Conservation (phyloP, 2,113 vertebrate species). For the Brachionichthys hirsutus region DNA sequence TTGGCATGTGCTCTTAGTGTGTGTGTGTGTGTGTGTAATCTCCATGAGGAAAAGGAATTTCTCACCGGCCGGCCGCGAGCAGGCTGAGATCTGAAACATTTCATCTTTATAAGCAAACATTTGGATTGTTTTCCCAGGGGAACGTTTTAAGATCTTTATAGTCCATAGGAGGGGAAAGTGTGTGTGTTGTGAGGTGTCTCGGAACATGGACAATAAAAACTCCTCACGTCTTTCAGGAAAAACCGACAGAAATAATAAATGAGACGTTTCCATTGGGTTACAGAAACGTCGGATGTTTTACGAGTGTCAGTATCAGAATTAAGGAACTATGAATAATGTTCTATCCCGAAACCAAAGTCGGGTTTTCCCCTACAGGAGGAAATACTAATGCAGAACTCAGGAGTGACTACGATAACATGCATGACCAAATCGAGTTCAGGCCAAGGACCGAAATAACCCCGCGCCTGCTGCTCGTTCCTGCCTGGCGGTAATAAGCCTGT, state of each 20-base stretch:
- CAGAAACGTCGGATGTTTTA: background rate
- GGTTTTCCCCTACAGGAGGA: background rate
- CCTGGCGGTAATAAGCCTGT: constrained; percentile 35
- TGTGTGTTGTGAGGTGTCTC: constrained; percentile 15
- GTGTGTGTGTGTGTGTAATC: background rate
- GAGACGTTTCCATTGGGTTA: background rate
- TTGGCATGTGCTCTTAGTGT: too few relatives aligned
- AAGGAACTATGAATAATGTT: background rate
- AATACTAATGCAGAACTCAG: constrained; percentile 20
- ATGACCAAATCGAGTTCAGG: constrained; percentile 4
- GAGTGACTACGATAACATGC: constrained; percentile 10
- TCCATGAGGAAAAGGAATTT: background rate
- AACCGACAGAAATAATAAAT: background rate
- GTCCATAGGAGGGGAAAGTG: constrained; percentile 9
- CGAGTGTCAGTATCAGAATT: background rate
- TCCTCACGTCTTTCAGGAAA: too few relatives aligned
- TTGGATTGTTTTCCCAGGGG: constrained; percentile 39
- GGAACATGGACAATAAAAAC: too few relatives aligned
- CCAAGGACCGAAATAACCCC: constrained; percentile 26
- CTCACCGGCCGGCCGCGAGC: background rate
- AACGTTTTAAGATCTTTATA: constrained; percentile 29
- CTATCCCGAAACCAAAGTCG: background rate
- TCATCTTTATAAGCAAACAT: constrained; percentile 7
- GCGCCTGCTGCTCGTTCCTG: background rate
- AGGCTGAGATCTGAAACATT: constrained; percentile 24